Percentiles rank a stretch among this genome's conserved stretches.
These are phyloP conservation scores for Spilosoma lubricipeda DNA, from an alignment of 2,888 invertebrate genomes.

Conservation along the genomic window DNA sequence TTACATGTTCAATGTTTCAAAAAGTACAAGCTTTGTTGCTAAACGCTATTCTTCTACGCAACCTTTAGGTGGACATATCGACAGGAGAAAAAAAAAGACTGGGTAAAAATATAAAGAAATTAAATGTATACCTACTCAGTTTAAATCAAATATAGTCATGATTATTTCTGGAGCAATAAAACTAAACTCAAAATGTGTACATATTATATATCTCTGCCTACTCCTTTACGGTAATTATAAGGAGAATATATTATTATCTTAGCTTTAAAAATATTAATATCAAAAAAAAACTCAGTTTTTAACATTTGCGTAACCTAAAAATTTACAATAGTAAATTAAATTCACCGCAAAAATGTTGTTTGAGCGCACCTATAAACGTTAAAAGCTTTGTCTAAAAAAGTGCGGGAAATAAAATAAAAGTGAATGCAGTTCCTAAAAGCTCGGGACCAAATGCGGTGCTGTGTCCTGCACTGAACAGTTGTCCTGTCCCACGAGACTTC, in stretches of 20 bases:
- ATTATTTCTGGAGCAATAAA: too few species aligned
- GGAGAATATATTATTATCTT: not conserved
- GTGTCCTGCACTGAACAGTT: slow-evolving; percentile 66
- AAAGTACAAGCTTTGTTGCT: too few species aligned
- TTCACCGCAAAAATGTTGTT: slow-evolving; percentile 72
- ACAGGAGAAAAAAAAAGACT: too few species aligned
- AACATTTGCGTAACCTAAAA: not conserved
- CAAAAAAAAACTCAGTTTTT: not conserved
- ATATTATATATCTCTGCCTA: not conserved
- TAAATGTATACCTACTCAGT: too few species aligned
- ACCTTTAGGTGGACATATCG: too few species aligned
- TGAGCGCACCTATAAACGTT: slow-evolving; percentile 78
- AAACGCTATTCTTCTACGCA: too few species aligned
- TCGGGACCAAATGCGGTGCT: slow-evolving; percentile 64
- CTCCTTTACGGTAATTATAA: not conserved
- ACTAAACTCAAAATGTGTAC: not conserved
- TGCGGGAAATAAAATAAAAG: slow-evolving; percentile 72
- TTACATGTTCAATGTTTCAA: too few species aligned
- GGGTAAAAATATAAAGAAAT: too few species aligned
- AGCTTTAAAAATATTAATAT: not conserved
- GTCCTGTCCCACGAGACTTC: slow-evolving; percentile 73
- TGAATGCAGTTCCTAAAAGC: slow-evolving; percentile 73
- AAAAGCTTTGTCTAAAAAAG: slow-evolving; percentile 82
- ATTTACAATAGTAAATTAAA: slow-evolving; percentile 48
- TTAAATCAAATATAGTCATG: too few species aligned